Base-by-base conservation (phyloP, 2,888 invertebrate species). In the Mythimna lalbum region DNA sequence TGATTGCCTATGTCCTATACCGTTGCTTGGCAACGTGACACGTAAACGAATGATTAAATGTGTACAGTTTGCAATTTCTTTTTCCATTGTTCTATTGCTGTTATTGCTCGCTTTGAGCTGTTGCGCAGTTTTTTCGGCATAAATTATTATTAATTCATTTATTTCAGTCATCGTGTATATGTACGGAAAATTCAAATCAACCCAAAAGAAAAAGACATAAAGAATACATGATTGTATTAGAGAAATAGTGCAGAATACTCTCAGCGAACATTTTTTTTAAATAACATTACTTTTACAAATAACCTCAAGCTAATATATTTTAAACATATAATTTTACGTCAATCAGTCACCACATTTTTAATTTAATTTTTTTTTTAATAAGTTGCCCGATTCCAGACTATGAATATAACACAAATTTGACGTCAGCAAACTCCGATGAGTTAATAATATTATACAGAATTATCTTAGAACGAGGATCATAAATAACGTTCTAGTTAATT, bases 401-500 rank as follows among this genome's bases (percentile, higher is more conserved):
- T 90, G 85, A 88, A 92, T 92, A 90, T 68, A 49, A 84, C 83
- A 39, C 80, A 82, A 73, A 82, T 85, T 87, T 76, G 88, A 86
- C 88, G 87, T 90, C 89, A 88, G 87, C 77, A 65, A 56, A 71
- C 72, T 81, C 79, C 88, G 92, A 93, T 92, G 92, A 92, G 93
- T 93, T 91, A 92, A 93, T 92, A 90, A 90, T 91, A 90, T 90
- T 86, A 88, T 83, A 90, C 88, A 87, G 90, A 90, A 92, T 93
- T 92, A 92, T 92, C 90, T 91, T 80, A 74, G 83, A 89, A 83
- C 88, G 87, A 86, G 85, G 82, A 75, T 87, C 92, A 92, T 93
- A 92, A 92, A 93, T 92, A 89, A 90, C 82, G 86, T 89, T 89
- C 90, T 87, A 90, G 91, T 91, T 92, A 90, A 92, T 93, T 92